phyloP scores from a whole-genome alignment of 2,888 invertebrate genomes.

The Graphium colonna region DNA sequence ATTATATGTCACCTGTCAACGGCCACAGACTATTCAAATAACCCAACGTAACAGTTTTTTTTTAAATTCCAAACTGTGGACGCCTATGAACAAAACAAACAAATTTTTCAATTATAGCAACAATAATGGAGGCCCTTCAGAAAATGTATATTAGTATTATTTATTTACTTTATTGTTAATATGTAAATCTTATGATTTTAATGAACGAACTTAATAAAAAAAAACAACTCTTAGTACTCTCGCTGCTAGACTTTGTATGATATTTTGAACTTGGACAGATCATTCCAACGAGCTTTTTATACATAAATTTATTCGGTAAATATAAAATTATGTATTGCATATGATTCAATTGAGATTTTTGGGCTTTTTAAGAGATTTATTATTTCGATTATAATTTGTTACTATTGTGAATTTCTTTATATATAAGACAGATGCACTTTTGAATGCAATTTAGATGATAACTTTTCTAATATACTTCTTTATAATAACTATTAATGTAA shows the following conservation, averaged over 20 bases:
- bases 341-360: conserved; percentile 13
- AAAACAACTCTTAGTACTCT: conserved; percentile 54
- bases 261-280: conserved; percentile 30
- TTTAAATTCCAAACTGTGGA: no score
- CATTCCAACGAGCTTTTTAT: conserved; percentile 42
- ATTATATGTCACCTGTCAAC: background rate
- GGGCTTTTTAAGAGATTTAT: conserved; percentile 12
- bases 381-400: conserved; percentile 18
- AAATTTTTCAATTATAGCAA: background rate
- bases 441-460: conserved; percentile 8
- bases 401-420: background rate
- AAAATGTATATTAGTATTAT: conserved; percentile 74
- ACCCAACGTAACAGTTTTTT: background rate
- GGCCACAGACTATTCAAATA: background rate
- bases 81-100: no score
- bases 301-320: conserved; percentile 20
- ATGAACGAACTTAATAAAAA: conserved; percentile 26
- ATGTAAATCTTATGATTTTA: conserved; percentile 58
- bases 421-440: background rate
- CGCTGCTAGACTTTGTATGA: conserved; percentile 48
- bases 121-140: conserved; percentile 32
- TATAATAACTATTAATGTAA: background rate
- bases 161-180: conserved; percentile 75
- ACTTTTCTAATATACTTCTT: conserved; percentile 8
- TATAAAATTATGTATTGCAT: conserved; percentile 2